phyloP scores from a whole-genome alignment of 2,888 invertebrate species.

The Epicampocera succincta region DNA sequence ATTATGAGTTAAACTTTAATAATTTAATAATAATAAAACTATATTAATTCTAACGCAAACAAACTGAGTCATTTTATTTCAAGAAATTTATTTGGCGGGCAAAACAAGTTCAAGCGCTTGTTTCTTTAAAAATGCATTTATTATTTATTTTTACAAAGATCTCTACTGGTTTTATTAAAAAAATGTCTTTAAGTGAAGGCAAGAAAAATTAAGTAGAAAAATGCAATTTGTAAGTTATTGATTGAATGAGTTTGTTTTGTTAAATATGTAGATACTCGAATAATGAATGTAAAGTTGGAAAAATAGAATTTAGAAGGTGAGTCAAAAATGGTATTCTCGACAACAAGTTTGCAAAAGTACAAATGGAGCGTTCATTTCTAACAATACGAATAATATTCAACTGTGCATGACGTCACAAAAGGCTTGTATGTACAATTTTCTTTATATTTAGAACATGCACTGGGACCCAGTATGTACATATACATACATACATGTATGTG shows the following conservation, averaged over 20 bases:
- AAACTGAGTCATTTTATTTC: slow-evolving; percentile 40
- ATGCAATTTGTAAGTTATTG: slow-evolving; percentile 25
- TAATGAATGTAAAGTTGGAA: neutral
- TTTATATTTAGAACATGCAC: no score
- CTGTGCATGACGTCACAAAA: no score
- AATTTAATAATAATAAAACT: neutral
- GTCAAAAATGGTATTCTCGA: neutral
- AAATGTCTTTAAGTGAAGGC: slow-evolving; percentile 29
- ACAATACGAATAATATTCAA: no score
- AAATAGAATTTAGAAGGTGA: slow-evolving; percentile 14
- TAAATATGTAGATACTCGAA: no score
- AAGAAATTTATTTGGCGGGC: slow-evolving; percentile 23
- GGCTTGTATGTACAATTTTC: no score
- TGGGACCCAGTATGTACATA: no score
- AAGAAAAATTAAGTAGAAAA: slow-evolving; percentile 8
- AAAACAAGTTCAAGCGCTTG: slow-evolving; percentile 29
- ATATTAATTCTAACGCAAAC: neutral
- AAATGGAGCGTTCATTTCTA: no score
- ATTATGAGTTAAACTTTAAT: no score
- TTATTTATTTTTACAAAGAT: slow-evolving; percentile 20
- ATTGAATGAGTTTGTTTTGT: slow-evolving; percentile 25
- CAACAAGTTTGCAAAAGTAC: no score
- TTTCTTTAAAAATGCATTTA: slow-evolving; percentile 27
- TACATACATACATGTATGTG: no score
- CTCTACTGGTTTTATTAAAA: slow-evolving; percentile 7